Evolutionary conservation across 1,140 invertebrate genomes (phyloP).

Genomic region (Oscheius sp.): DNA sequence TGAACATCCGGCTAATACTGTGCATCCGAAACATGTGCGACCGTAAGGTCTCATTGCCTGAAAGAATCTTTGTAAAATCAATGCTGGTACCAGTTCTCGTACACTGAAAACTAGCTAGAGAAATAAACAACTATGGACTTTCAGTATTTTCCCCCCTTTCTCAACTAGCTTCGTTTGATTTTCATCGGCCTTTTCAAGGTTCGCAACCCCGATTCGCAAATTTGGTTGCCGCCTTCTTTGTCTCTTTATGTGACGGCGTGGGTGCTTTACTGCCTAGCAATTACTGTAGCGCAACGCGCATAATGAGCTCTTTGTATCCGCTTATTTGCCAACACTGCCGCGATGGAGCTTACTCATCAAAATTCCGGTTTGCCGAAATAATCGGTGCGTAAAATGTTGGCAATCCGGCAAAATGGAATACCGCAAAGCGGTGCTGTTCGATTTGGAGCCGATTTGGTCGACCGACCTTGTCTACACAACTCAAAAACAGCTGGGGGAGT

Average conservation of each 20-base stretch:
- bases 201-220: too few relatives aligned
- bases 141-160: too few relatives aligned
- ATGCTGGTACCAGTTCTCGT: too few relatives aligned
- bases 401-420: conserved; percentile 6
- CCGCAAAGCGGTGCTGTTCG: too few relatives aligned
- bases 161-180: too few relatives aligned
- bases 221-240: background rate
- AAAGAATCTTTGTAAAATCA: conserved; percentile 23
- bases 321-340: background rate
- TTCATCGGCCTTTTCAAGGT: too few relatives aligned
- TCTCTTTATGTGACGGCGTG: background rate
- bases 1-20: conserved; percentile 46
- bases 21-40: conserved; percentile 48
- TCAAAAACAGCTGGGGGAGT: too few relatives aligned
- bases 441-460: too few relatives aligned
- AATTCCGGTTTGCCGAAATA: background rate
- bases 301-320: conserved; percentile 8
- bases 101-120: background rate
- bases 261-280: conserved; percentile 6
- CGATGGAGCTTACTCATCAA: conserved; percentile 2
- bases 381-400: background rate
- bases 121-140: too few relatives aligned
- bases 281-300: background rate
- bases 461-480: too few relatives aligned
- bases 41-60: conserved; percentile 48